phyloP scores from a whole-genome alignment of 37 sponge, comb jelly and placozoan genomes.

The Ephydatia muelleri region DNA sequence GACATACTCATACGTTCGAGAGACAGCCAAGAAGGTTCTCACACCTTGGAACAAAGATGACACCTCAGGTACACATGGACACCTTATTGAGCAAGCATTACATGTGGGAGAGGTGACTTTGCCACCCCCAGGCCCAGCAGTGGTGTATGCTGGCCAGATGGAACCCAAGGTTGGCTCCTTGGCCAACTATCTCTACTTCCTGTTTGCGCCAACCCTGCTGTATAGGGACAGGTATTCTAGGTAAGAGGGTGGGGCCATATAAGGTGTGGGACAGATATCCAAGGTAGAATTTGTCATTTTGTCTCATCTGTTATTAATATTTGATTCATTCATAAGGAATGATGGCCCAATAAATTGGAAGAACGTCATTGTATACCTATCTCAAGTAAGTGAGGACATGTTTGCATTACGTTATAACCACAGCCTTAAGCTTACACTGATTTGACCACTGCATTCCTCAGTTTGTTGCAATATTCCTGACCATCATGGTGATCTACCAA shows the following conservation, averaged over 20 bases:
- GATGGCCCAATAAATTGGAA: slow-evolving; percentile 31
- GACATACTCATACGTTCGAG: slow-evolving; percentile 79
- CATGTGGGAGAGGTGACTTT: no score
- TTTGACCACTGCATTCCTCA: no score
- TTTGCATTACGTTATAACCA: no score
- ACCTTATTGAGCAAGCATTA: no score
- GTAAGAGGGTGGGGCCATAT: slow-evolving; percentile 15
- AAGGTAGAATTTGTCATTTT: neutral
- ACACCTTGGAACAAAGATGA: slow-evolving; percentile 74
- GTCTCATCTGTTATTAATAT: no score
- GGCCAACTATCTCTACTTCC: slow-evolving; percentile 76
- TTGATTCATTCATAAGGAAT: slow-evolving; percentile 8
- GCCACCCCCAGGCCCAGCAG: slow-evolving; percentile 52
- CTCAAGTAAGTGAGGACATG: slow-evolving; percentile 15
- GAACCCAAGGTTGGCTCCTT: slow-evolving; percentile 66
- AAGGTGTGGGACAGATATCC: neutral
- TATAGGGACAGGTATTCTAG: slow-evolving; percentile 84
- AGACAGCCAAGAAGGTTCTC: slow-evolving; percentile 85
- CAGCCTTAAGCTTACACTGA: no score
- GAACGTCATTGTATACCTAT: slow-evolving; percentile 12
- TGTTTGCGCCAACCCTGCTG: slow-evolving; percentile 83
- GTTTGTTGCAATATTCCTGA: no score
- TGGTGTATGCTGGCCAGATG: slow-evolving; percentile 84
- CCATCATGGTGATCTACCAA: slow-evolving; percentile 8
- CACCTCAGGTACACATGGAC: slow-evolving; percentile 4